These are phyloP conservation scores for Bos javanicus DNA, from an alignment of 2,113 vertebrate genomes.

Conservation along the genomic window DNA sequence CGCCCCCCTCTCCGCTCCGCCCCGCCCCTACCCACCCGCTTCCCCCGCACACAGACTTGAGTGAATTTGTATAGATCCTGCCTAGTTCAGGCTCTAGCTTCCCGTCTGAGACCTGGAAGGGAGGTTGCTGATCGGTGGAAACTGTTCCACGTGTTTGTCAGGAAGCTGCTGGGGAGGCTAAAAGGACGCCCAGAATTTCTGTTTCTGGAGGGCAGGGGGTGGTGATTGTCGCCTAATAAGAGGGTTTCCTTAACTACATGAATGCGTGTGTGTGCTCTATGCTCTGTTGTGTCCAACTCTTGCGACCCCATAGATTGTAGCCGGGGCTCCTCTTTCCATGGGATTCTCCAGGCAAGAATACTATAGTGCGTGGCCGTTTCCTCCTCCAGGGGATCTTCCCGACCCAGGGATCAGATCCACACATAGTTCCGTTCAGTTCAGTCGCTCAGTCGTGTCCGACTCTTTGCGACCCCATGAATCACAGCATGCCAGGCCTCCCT, in stretches of 20 bases:
- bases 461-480: too few relatives aligned
- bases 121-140: background rate
- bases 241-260: background rate
- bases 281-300: background rate
- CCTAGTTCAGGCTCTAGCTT: too few relatives aligned
- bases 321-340: background rate
- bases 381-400: background rate
- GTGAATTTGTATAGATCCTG: background rate
- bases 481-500: too few relatives aligned
- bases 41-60: rapidly evolving
- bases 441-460: too few relatives aligned
- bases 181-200: background rate
- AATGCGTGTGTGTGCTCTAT: background rate
- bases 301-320: background rate
- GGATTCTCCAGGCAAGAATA: background rate
- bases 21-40: background rate
- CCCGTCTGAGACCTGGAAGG: background rate
- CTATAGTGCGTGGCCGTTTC: background rate
- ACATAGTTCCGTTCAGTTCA: too few relatives aligned
- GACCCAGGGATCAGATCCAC: background rate
- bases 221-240: background rate
- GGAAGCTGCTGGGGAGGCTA: background rate
- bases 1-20: too few relatives aligned
- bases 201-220: background rate
- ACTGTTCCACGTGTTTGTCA: background rate